Conservation (phyloP, 1,140 invertebrate genomes). For the Drosophila truncata region DNA sequence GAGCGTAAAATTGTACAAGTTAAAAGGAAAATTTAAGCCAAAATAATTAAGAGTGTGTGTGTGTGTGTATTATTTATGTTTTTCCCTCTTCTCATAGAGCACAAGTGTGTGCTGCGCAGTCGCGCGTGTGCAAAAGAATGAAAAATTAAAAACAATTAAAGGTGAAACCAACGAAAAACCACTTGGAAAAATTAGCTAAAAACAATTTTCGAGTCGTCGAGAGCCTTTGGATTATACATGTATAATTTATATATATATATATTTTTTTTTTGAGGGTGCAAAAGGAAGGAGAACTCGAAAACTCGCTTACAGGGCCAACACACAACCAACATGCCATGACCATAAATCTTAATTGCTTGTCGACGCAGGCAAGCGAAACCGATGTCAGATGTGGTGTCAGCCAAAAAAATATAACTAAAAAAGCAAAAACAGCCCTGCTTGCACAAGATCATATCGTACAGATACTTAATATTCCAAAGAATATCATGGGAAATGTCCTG, state of each 20-base stretch:
- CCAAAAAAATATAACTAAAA: constrained; percentile 7
- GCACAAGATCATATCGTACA: constrained; percentile 5
- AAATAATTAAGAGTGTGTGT: constrained; percentile 13
- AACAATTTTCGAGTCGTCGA: constrained; percentile 50
- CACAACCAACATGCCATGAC: constrained; percentile 66
- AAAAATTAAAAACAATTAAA: constrained; percentile 8
- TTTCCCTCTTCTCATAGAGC: background rate
- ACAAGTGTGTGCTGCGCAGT: constrained; percentile 52
- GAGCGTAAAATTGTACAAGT: constrained; percentile 75
- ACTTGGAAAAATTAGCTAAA: constrained; percentile 63
- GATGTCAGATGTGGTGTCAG: constrained; percentile 41
- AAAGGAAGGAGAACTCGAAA: constrained; percentile 16
- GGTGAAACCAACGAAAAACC: constrained; percentile 42
- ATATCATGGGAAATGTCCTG: background rate
- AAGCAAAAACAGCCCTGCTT: constrained; percentile 17
- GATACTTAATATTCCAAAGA: background rate
- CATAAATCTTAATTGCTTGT: constrained; percentile 81
- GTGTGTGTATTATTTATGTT: constrained; percentile 18
- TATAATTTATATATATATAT: constrained; percentile 7
- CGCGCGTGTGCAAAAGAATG: constrained; percentile 63
- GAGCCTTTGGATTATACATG: constrained; percentile 26
- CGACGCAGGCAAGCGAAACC: constrained; percentile 76
- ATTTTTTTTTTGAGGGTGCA: constrained; percentile 18
- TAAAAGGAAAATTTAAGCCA: constrained; percentile 68
- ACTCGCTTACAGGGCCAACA: constrained; percentile 43